phyloP scores from a whole-genome alignment of 2,888 invertebrate species.

The Chloromyia formosa region DNA sequence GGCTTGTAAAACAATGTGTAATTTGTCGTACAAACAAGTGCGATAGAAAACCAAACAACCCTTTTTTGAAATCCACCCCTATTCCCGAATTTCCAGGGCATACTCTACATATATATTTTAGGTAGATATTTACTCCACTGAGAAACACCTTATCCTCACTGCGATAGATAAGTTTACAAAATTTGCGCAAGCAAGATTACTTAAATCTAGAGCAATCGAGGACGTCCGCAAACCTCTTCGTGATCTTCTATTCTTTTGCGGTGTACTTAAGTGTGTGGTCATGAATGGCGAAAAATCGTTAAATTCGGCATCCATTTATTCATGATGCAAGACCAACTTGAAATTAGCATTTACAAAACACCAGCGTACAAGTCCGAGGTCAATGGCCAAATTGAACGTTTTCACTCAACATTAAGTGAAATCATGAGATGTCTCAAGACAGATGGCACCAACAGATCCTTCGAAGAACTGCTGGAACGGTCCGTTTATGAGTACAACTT shows the following conservation, averaged over 20 bases:
- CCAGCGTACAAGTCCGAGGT: constrained; percentile 40
- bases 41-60: constrained; percentile 44
- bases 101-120: constrained; percentile 37
- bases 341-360: constrained; percentile 11
- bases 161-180: constrained; percentile 46
- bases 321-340: too few species aligned
- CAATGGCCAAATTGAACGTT: constrained; percentile 47
- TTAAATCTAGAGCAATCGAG: constrained; percentile 41
- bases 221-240: constrained; percentile 32
- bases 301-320: constrained; percentile 33
- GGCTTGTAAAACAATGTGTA: constrained; percentile 39
- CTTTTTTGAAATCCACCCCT: constrained; percentile 35
- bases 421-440: constrained; percentile 41
- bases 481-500: constrained; percentile 34
- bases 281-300: constrained; percentile 46
- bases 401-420: constrained; percentile 47
- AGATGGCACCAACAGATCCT: constrained; percentile 15
- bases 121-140: neutral
- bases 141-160: constrained; percentile 24
- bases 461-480: constrained; percentile 38
- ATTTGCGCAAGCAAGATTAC: constrained; percentile 13
- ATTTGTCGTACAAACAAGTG: constrained; percentile 13
- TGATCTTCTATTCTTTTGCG: constrained; percentile 22
- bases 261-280: constrained; percentile 32
- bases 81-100: constrained; percentile 45